These are phyloP conservation scores for Danaus plexippus DNA, from an alignment of 1,140 invertebrate species.

Conservation along the genomic window DNA sequence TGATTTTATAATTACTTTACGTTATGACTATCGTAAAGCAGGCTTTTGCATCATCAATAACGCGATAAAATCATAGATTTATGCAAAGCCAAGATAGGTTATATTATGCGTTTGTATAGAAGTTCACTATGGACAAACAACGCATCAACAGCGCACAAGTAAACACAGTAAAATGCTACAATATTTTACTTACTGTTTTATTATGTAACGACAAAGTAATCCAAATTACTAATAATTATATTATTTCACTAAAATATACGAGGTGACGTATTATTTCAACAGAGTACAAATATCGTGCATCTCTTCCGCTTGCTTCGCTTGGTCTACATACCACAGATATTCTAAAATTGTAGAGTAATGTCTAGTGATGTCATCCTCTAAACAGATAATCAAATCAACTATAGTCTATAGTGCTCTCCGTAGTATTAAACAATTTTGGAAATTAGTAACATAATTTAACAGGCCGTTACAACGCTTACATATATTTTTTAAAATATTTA, in stretches of 20 bases:
- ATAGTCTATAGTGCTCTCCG: not conserved
- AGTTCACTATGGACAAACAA: conserved; percentile 61
- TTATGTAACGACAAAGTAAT: conserved; percentile 36
- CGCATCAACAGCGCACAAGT: conserved; percentile 37
- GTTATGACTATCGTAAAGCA: conserved; percentile 40
- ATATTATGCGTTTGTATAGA: conserved; percentile 69
- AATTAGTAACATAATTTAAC: no score
- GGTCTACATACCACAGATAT: conserved; percentile 39
- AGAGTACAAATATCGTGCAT: conserved; percentile 61
- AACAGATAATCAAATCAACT: conserved; percentile 10
- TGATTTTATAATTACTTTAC: conserved; percentile 55
- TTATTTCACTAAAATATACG: conserved; percentile 47
- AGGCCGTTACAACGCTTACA: no score
- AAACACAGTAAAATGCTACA: conserved; percentile 20
- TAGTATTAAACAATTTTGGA: no score
- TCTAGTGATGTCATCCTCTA: conserved; percentile 19
- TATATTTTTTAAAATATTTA: no score
- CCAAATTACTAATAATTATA: conserved; percentile 41
- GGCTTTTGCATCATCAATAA: conserved; percentile 54
- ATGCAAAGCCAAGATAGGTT: conserved; percentile 64
- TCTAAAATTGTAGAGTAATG: conserved; percentile 15
- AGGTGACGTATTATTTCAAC: conserved; percentile 67
- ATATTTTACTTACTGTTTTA: conserved; percentile 58
- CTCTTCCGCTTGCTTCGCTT: conserved; percentile 58
- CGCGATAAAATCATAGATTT: conserved; percentile 56